Evolutionary conservation across 1,140 invertebrate species (phyloP), one percentile per base, ranked within the genome.

Genomic region (Batillaria attramentaria): DNA sequence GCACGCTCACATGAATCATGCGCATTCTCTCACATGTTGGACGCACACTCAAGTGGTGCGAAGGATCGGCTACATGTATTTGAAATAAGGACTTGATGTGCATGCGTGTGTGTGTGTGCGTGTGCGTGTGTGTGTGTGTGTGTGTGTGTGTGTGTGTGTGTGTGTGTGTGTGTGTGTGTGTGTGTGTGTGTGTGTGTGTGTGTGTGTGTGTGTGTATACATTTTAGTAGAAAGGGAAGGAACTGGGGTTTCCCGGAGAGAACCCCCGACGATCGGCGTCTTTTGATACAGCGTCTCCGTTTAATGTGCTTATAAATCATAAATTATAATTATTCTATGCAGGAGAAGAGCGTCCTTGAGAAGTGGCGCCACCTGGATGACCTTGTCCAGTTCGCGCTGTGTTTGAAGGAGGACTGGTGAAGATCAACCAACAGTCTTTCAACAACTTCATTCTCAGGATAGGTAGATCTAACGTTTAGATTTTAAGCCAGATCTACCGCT

Each of bases 381-480:
- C 79, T 99, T 65, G 95, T 98, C 2, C 97, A 98, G 89, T 99
- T 98, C 91, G 97, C 97, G 0, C 94, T 98, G 54, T 95, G 96
- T 60, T 92, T 99, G 81, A 97, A 97, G 94, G 94, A 95, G 0
- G 95, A 96, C 91, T 99, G 33, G 96, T 98, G 86, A 95, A 97
- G 90, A 97, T 99, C 79, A 99, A 99, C 91, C 93, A 95, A 83
- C 97, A 99, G 89, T 98, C 97, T 10, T 99, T 99, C 90, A 97
- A 99, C 89, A 97, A 96, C 91, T 98, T 98, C 87, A 95, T 96
- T 87, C 92, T 98, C n/a, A 93, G 97, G 89, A 96, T 97, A 89
- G 97, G 96, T 96, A 90, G 93, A 28, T 1, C 3, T 33, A 37
- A 35, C 33, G 10, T 35, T n/a, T n/a, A n/a, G n/a, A n/a, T n/a